A percentile compares a stretch with the other conserved stretches of the same genome.
These are phyloP conservation scores for Emydocephalus ijimae DNA, from an alignment of 2,113 vertebrate species.

Conservation along the genomic window DNA sequence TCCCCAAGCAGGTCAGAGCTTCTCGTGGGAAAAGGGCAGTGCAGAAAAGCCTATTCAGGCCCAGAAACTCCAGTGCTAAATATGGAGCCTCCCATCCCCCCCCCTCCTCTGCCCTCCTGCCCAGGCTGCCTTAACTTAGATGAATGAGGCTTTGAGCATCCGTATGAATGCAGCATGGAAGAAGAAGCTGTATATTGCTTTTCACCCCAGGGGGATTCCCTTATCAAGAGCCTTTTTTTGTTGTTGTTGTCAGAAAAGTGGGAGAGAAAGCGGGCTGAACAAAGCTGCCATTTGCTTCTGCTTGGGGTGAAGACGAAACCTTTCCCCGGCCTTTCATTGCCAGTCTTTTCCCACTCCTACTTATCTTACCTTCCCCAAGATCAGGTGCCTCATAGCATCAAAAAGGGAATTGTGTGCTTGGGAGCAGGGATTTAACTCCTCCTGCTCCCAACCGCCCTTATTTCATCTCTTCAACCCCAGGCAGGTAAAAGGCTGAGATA, in stretches of 20 bases:
- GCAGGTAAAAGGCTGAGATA: background rate
- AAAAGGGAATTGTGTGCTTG: background rate
- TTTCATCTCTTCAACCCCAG: background rate
- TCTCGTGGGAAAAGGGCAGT: conserved; percentile 27
- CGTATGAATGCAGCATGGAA: conserved; percentile 19
- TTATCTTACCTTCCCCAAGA: conserved; percentile 14
- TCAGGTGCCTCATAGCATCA: background rate
- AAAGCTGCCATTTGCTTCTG: conserved; percentile 8
- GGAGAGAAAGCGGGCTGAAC: background rate
- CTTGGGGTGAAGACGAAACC: background rate
- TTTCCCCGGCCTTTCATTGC: background rate
- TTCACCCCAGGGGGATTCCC: conserved; percentile 28
- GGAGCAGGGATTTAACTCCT: background rate
- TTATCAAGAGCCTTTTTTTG: background rate
- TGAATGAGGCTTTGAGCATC: conserved; percentile 32
- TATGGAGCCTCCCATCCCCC: background rate
- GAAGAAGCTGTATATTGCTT: conserved; percentile 9
- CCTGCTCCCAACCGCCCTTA: background rate
- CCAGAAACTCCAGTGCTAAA: conserved; percentile 24
- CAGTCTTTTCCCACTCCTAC: background rate
- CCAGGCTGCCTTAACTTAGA: background rate
- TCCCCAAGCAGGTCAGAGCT: conserved; percentile 7
- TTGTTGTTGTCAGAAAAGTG: background rate
- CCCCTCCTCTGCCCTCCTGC: background rate
- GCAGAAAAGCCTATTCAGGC: conserved; percentile 19